These are phyloP conservation scores for Dynastes hyllus DNA, from an alignment of 2,888 invertebrate genomes.

Conservation along the genomic window DNA sequence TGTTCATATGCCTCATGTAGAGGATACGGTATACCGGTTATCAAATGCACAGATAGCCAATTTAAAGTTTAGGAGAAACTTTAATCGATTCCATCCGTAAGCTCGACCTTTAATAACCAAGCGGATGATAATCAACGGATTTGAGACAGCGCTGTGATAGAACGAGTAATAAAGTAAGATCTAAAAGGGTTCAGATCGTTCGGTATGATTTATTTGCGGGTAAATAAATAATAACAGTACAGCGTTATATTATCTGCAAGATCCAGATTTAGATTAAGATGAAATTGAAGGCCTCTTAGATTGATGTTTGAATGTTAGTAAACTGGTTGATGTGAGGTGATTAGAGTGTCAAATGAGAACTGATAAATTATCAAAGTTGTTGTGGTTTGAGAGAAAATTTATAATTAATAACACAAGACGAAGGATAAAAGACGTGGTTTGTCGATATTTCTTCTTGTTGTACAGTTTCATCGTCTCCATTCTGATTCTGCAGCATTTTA, in stretches of 20 bases:
- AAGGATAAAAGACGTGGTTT: too few species aligned
- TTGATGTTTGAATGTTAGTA: too few species aligned
- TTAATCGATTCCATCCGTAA: neutral
- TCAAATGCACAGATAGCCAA: neutral
- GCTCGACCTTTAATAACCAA: neutral
- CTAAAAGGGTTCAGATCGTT: neutral
- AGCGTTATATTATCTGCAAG: neutral
- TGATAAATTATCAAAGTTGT: too few species aligned
- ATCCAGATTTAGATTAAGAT: neutral
- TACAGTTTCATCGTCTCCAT: too few species aligned
- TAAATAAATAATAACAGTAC: constrained; percentile 1
- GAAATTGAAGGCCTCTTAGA: too few species aligned
- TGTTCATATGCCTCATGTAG: too few species aligned
- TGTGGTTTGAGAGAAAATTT: too few species aligned
- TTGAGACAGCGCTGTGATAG: neutral
- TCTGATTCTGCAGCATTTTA: too few species aligned
- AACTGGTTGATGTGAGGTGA: too few species aligned
- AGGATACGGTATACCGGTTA: neutral
- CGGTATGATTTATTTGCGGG: neutral
- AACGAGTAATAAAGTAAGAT: neutral
- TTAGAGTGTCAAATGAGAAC: too few species aligned
- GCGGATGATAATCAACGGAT: neutral
- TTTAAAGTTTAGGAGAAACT: neutral
- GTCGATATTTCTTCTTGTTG: too few species aligned
- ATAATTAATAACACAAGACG: too few species aligned